Conservation (phyloP, 1,140 invertebrate species). For the Atta texana region DNA sequence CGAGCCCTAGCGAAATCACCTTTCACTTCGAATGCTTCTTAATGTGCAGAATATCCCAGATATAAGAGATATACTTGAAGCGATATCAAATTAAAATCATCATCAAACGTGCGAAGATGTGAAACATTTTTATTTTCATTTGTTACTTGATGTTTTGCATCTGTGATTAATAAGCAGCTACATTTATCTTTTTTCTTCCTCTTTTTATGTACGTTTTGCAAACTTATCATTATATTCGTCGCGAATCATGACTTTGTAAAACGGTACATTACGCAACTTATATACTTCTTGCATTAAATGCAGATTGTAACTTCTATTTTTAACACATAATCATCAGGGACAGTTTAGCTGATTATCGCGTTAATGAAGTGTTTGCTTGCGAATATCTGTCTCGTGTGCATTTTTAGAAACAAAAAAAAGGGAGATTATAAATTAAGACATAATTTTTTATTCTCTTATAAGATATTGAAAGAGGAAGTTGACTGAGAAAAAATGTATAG, state of each 20-base stretch:
- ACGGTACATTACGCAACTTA: slow-evolving; percentile 17
- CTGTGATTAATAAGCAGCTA: slow-evolving; percentile 19
- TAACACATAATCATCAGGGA: slow-evolving; percentile 3
- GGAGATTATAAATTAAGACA: not conserved
- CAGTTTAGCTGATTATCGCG: not conserved
- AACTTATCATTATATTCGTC: not conserved
- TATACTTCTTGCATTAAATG: not conserved
- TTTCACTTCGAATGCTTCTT: not conserved
- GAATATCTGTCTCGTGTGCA: not conserved
- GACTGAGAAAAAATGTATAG: slow-evolving; percentile 12
- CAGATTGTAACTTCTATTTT: slow-evolving; percentile 40
- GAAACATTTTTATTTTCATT: slow-evolving; percentile 2
- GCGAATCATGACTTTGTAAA: not conserved
- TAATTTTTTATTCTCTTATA: not conserved
- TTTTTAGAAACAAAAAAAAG: not conserved
- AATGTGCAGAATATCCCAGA: too few species aligned
- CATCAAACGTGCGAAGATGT: not conserved
- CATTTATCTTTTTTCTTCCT: not conserved
- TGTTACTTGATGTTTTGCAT: not conserved
- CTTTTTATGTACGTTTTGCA: slow-evolving; percentile 1
- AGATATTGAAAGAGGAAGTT: not conserved
- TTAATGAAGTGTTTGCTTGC: slow-evolving; percentile 1
- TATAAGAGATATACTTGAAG: not conserved
- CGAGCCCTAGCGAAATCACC: not conserved
- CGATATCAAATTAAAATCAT: not conserved